Evolutionary conservation across 1,140 invertebrate genomes (phyloP), one percentile per base, ranked within the genome.

Genomic region (Lasaia peninsularis): DNA sequence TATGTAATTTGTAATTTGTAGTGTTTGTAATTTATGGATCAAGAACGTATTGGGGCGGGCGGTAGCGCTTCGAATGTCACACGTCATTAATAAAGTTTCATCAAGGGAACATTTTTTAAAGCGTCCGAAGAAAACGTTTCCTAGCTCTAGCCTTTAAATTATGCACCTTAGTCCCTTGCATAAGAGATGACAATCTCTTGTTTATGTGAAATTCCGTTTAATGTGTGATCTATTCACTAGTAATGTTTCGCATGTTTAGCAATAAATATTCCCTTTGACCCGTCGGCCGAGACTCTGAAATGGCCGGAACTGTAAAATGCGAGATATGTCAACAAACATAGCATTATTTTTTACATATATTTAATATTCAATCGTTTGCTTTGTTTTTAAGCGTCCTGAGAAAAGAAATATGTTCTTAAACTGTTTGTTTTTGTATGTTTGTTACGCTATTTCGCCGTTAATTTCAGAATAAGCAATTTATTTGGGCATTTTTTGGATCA

Each of bases 31-130:
- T 80, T 83, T 75, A 83, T 78, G 70, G 62, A 63, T 68, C 65
- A 70, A 69, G 61, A 54, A 58, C 63, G 53, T 49, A 53, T 58
- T 54, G 58, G 72, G 78, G 75, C 74, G 73, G 74, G 67, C 73
- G 74, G 75, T 77, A 82, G 78, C 73, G 70, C 68, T 76, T 77
- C 63, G 62, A 71, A 77, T 85, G 74, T 82, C 78, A 77, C 76
- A 75, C 66, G 54, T 79, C 74, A 80, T 84, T 82, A 80, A 85
- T 82, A 72, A 78, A 63, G 57, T 58, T 34, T 68, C 60, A 60
- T 69, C 61, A 28, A 58, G 50, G 31, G 16, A 7, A 24, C 54
- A 62, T 62, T 73, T 56, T 63, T 60, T 40, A 33, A 44, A 12
- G 9, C 14, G 6, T 37, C 20, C 34, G 12, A 37, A 37, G 34